A percentile compares a stretch with the other conserved stretches of the same genome.
phyloP scores from a whole-genome alignment of 2,113 vertebrate genomes.

The Dermatemys mawii region DNA sequence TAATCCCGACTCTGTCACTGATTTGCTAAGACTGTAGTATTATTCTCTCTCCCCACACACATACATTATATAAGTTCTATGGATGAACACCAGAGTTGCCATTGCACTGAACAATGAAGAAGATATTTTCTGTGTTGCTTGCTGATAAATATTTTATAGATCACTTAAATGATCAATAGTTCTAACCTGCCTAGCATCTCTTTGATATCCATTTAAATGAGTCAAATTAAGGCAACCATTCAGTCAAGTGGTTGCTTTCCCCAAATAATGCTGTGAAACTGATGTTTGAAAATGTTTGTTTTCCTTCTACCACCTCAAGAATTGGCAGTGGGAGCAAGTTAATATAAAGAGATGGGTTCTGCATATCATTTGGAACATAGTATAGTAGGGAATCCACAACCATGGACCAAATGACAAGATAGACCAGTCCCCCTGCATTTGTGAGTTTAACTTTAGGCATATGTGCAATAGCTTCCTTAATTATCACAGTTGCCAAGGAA shows the following conservation, averaged over 20 bases:
- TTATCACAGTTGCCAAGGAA: background rate
- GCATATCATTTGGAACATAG: background rate
- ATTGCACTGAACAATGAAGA: background rate
- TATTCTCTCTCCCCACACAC: background rate
- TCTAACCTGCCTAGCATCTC: background rate
- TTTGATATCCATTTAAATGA: background rate
- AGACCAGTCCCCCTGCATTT: background rate
- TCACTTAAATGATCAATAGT: background rate
- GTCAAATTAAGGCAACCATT: background rate
- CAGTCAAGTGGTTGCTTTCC: background rate
- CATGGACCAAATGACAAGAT: background rate
- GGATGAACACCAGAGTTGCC: background rate
- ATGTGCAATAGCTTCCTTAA: background rate
- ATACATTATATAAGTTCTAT: background rate
- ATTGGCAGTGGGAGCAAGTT: background rate
- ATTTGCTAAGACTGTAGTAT: background rate
- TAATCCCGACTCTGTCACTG: background rate
- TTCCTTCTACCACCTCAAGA: background rate
- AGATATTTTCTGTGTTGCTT: background rate
- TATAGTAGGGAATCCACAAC: background rate
- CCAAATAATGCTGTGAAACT: background rate
- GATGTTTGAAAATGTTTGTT: background rate
- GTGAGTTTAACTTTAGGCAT: conserved; percentile 15
- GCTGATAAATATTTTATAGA: background rate
- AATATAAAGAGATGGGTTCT: background rate